Conservation (phyloP, 1,140 invertebrate species). For the Drosophila lini region DNA sequence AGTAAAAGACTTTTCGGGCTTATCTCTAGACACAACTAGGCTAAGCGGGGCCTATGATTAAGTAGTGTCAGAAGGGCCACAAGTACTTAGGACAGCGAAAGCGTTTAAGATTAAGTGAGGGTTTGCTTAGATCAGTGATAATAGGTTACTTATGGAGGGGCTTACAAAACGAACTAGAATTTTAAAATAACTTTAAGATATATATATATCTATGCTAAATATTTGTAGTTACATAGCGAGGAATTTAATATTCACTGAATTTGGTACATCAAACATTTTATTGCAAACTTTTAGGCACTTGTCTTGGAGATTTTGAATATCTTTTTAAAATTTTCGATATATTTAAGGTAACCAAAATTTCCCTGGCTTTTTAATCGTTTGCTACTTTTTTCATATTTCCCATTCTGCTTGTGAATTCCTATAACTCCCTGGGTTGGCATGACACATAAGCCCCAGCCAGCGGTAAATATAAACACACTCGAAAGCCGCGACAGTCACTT, state of each 20-base stretch:
- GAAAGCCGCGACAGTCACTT: slow-evolving; percentile 35
- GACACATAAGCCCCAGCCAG: slow-evolving; percentile 36
- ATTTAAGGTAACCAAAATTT: no score
- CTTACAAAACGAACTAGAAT: background rate
- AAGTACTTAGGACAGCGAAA: background rate
- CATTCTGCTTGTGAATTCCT: background rate
- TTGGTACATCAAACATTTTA: no score
- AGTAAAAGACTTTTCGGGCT: background rate
- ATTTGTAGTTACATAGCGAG: background rate
- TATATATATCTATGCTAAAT: background rate
- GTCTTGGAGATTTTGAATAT: background rate
- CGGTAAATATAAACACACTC: slow-evolving; percentile 40
- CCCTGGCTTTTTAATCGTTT: background rate
- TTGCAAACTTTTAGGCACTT: background rate
- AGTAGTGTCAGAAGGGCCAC: background rate
- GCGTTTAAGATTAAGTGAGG: background rate
- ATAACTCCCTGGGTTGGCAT: slow-evolving; percentile 38
- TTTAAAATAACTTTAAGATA: background rate
- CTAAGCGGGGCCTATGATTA: slow-evolving; percentile 7
- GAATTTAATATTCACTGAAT: background rate
- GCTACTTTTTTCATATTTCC: background rate
- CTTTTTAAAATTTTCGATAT: no score
- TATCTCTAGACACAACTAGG: slow-evolving; percentile 3
- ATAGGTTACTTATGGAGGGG: background rate
- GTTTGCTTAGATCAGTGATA: background rate